Conservation (phyloP, 2,797 vertebrate genomes). For the Argya squamiceps region DNA sequence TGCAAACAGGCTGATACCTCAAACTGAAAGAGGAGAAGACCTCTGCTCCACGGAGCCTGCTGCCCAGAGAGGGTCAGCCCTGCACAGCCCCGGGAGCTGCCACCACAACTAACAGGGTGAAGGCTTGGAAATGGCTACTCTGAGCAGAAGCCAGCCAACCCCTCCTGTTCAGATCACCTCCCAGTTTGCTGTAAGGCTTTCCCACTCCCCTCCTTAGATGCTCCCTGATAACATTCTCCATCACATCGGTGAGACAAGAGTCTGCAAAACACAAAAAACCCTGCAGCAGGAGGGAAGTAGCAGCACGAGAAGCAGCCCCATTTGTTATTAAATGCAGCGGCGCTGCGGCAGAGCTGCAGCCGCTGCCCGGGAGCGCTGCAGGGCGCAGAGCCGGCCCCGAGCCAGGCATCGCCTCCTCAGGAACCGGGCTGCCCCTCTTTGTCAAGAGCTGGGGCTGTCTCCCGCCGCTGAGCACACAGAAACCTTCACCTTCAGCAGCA, state of each 20-base stretch:
- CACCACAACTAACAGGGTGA: not conserved
- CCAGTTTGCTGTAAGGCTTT: not conserved
- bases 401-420: not conserved
- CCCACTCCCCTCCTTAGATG: not conserved
- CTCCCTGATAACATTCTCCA: not conserved
- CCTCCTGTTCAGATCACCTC: not conserved
- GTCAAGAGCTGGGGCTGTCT: not conserved
- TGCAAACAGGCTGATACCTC: not conserved
- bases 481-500: not conserved
- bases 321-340: not conserved
- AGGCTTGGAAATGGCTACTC: not conserved
- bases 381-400: not conserved
- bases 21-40: not conserved
- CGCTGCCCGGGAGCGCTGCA: not conserved
- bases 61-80: not conserved
- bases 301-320: not conserved
- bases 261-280: not conserved
- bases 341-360: not conserved
- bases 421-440: not conserved
- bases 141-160: not conserved
- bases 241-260: accelerated
- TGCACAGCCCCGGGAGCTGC: not conserved
- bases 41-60: not conserved
- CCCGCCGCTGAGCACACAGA: accelerated
- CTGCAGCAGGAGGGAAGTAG: not conserved